A percentile compares a stretch with the other conserved stretches of the same genome.
These are phyloP conservation scores for Calephelis perditalis DNA, from an alignment of 2,888 invertebrate species.

Conservation along the genomic window DNA sequence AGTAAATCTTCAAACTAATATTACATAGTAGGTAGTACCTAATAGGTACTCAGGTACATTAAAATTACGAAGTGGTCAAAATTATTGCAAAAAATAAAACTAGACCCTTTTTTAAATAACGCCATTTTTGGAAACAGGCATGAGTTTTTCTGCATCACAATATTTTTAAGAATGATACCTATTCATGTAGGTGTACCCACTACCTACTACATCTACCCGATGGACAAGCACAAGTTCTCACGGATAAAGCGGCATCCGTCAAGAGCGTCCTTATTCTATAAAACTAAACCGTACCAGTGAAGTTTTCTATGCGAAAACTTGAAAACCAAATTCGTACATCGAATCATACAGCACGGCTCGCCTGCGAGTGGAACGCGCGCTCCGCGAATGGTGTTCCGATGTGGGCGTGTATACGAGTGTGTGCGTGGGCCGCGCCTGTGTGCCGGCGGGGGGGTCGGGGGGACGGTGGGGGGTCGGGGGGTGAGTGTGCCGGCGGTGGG, in stretches of 20 bases:
- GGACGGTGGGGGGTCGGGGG: constrained; percentile 41
- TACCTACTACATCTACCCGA: not conserved
- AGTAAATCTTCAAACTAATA: too few relatives aligned
- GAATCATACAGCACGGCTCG: constrained; percentile 37
- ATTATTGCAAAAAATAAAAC: too few relatives aligned
- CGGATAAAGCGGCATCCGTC: constrained; percentile 18
- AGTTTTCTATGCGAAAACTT: constrained; percentile 34
- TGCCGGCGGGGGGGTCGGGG: constrained; percentile 56
- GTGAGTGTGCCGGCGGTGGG: constrained; percentile 34
- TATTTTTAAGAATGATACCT: too few relatives aligned
- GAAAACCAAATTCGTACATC: constrained; percentile 32
- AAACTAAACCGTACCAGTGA: constrained; percentile 32
- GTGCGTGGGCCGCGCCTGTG: constrained; percentile 48
- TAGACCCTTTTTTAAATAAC: too few relatives aligned
- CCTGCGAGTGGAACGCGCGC: constrained; percentile 30
- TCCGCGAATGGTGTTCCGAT: constrained; percentile 23
- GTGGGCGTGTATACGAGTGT: constrained; percentile 44
- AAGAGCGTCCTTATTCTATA: constrained; percentile 30
- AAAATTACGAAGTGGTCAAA: too few relatives aligned
- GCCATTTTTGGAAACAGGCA: too few relatives aligned
- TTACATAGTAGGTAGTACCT: too few relatives aligned
- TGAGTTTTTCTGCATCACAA: too few relatives aligned
- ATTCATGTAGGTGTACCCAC: too few relatives aligned
- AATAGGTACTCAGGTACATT: too few relatives aligned
- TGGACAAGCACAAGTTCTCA: constrained; percentile 2